Evolutionary conservation across 2,113 vertebrate species (phyloP).

Genomic region (Tinamus guttatus): DNA sequence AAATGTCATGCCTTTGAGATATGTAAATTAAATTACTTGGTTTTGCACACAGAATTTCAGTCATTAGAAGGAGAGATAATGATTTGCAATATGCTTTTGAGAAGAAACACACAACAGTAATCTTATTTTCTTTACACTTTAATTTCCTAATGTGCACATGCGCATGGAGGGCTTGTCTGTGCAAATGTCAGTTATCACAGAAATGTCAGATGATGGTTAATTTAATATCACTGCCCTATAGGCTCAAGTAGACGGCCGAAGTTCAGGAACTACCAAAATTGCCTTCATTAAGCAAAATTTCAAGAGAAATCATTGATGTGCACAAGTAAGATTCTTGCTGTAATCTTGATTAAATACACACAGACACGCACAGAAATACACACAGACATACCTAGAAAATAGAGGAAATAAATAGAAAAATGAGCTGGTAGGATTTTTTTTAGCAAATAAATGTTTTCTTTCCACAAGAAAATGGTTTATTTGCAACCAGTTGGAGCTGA

Average conservation of each 20-base stretch:
- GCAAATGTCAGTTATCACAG: slow-evolving; percentile 37
- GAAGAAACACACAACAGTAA: slow-evolving; percentile 45
- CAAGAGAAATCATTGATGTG: neutral
- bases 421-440: neutral
- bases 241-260: neutral
- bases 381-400: neutral
- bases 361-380: neutral
- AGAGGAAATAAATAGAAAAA: neutral
- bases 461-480: neutral
- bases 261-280: neutral
- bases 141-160: slow-evolving; percentile 49
- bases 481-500: neutral
- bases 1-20: slow-evolving; percentile 1
- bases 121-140: slow-evolving; percentile 68
- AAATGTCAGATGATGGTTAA: slow-evolving; percentile 17
- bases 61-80: slow-evolving; percentile 53
- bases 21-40: slow-evolving; percentile 51
- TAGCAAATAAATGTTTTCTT: neutral
- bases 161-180: slow-evolving; percentile 7
- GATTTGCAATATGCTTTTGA: slow-evolving; percentile 59
- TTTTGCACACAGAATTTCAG: slow-evolving; percentile 41
- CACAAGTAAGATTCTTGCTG: neutral
- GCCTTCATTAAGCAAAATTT: neutral
- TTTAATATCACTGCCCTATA: slow-evolving; percentile 20
- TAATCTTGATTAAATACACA: neutral